These are phyloP conservation scores for Leucoma salicis DNA, from an alignment of 2,888 invertebrate species.

Conservation along the genomic window DNA sequence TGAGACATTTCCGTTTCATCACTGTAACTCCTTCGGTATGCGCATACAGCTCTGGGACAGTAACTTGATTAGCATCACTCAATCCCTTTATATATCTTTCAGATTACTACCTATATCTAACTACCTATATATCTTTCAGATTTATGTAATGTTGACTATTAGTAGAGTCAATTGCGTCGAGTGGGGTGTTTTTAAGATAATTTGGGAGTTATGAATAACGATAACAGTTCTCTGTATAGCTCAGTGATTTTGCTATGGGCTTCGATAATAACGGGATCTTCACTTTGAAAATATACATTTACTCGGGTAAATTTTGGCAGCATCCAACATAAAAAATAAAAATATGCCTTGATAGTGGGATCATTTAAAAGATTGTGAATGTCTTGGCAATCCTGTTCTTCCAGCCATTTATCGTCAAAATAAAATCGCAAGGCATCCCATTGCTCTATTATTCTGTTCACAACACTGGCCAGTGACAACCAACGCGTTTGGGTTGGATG, in stretches of 20 bases:
- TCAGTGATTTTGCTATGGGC: not conserved
- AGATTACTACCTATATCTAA: conserved; percentile 1
- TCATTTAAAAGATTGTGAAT: conserved; percentile 7
- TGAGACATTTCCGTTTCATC: conserved; percentile 11
- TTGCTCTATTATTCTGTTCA: no score
- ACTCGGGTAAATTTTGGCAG: no score
- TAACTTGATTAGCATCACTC: conserved; percentile 3
- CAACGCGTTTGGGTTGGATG: no score
- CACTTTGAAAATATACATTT: no score
- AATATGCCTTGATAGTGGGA: no score
- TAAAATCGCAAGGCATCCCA: no score
- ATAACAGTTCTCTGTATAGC: not conserved
- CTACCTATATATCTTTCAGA: conserved; percentile 1
- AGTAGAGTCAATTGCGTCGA: conserved; percentile 2
- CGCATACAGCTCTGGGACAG: not conserved
- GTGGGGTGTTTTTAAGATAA: conserved; percentile 3
- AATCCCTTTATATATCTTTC: conserved; percentile 3
- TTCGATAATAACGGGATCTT: no score
- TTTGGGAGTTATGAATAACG: conserved; percentile 2
- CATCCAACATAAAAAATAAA: no score
- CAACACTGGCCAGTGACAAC: no score
- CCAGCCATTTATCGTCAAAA: conserved; percentile 9
- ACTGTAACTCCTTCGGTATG: conserved; percentile 3
- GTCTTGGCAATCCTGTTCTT: conserved; percentile 5
- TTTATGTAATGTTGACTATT: conserved; percentile 1